Evolutionary conservation across 2,797 vertebrate species (phyloP).

Genomic region (Mormyrops boulengeri): DNA sequence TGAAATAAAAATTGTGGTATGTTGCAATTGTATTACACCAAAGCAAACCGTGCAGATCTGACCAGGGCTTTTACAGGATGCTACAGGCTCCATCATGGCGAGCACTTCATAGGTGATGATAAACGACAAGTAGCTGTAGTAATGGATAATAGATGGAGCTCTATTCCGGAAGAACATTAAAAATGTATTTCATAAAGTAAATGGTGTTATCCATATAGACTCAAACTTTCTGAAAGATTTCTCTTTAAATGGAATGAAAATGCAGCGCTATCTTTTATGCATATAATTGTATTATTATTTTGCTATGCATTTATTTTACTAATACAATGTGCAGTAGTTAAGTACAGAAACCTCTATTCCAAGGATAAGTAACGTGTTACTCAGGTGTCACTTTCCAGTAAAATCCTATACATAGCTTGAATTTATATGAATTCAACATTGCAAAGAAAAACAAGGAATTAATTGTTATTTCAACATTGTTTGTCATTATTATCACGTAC

Average conservation of each 20-base stretch:
- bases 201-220: conserved; percentile 11
- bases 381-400: neutral
- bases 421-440: neutral
- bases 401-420: neutral
- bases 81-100: neutral
- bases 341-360: neutral
- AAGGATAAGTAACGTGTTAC: neutral
- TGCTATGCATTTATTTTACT: neutral
- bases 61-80: neutral
- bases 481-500: neutral
- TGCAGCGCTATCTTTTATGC: neutral
- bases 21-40: neutral
- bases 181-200: conserved; percentile 53
- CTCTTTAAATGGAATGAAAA: neutral
- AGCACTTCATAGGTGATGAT: neutral
- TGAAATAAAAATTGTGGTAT: neutral
- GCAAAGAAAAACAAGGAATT: neutral
- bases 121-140: neutral
- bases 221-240: neutral
- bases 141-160: neutral
- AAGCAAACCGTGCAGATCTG: neutral
- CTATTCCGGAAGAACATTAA: conserved; percentile 14
- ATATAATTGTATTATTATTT: neutral
- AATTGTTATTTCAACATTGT: neutral
- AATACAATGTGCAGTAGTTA: neutral